These are phyloP conservation scores for Hydractinia symbiolongicarpus DNA, from an alignment of 30 jellyfish, hydroid and myxozoan species.

Conservation along the genomic window DNA sequence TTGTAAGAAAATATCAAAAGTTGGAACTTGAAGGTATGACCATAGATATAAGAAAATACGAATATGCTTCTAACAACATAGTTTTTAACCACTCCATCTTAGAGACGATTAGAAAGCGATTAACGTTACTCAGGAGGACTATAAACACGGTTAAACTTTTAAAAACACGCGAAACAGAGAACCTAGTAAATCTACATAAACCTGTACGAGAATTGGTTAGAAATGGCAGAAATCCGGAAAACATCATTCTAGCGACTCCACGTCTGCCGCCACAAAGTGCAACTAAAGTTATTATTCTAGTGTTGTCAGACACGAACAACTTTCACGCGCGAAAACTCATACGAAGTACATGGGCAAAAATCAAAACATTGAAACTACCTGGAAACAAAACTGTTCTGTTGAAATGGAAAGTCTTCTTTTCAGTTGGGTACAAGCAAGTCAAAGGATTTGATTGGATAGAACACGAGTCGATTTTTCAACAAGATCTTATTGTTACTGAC, in stretches of 20 bases:
- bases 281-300: not conserved
- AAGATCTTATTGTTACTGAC: not conserved
- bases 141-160: no score
- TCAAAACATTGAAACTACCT: not conserved
- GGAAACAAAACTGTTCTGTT: not conserved
- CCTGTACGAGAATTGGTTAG: not conserved
- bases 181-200: not conserved
- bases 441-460: not conserved
- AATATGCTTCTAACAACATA: no score
- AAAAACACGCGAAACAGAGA: no score
- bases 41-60: no score
- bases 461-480: not conserved
- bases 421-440: not conserved
- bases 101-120: no score
- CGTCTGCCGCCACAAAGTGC: not conserved
- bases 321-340: not conserved
- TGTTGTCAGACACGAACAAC: not conserved
- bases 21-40: no score
- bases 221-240: not conserved
- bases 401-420: not conserved
- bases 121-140: no score
- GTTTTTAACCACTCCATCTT: no score
- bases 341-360: constrained; percentile 1
- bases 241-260: not conserved
- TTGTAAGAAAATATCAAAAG: no score